Evolutionary conservation across 2,888 invertebrate species (phyloP).

Genomic region (Synanthedon tipuliformis): DNA sequence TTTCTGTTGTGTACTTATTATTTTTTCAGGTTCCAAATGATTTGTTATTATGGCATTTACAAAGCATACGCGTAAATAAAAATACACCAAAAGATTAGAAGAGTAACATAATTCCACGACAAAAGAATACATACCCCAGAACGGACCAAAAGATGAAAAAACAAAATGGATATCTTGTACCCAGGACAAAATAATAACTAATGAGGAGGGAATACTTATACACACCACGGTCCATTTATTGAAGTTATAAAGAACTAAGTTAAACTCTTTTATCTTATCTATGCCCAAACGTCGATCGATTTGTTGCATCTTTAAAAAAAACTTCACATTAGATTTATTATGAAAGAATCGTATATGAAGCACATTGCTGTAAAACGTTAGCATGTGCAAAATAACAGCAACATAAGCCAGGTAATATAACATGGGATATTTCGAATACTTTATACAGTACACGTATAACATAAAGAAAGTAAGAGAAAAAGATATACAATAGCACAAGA

Average conservation of each 20-base stretch:
- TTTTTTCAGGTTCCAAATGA: neutral
- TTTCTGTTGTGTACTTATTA: neutral
- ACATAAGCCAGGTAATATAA: neutral
- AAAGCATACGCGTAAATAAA: neutral
- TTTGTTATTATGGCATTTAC: neutral
- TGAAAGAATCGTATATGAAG: neutral
- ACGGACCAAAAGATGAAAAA: neutral
- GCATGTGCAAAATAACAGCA: neutral
- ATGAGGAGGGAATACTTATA: neutral
- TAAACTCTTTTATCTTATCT: neutral
- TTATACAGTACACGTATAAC: neutral
- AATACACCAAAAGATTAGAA: neutral
- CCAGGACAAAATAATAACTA: neutral
- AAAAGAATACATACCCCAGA: neutral
- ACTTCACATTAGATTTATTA: neutral
- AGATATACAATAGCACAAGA: neutral
- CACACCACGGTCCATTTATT: neutral
- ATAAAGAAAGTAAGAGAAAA: neutral
- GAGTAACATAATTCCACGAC: neutral
- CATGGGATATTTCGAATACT: neutral
- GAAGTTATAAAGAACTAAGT: neutral
- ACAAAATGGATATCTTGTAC: neutral
- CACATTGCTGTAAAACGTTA: neutral
- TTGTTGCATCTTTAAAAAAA: neutral
- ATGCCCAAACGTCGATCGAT: neutral